Evolutionary conservation across 2,888 invertebrate genomes (phyloP).

Genomic region (Amiota mariae): DNA sequence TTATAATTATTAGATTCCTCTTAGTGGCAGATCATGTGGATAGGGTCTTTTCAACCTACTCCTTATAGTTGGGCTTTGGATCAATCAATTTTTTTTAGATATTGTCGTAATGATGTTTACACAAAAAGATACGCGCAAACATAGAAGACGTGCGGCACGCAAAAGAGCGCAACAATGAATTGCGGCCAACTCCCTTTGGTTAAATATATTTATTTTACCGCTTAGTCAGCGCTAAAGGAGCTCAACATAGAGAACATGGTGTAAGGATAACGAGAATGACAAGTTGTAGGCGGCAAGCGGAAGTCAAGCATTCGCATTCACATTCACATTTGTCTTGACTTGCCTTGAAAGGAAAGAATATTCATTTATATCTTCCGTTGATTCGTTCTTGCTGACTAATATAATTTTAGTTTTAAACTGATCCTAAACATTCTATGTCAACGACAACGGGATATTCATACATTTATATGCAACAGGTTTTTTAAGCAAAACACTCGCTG

Average conservation of each 20-base stretch:
- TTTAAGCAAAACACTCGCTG: constrained; percentile 48
- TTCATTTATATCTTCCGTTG: background rate
- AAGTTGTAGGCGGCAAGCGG: constrained; percentile 13
- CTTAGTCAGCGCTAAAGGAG: constrained; percentile 23
- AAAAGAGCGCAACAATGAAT: constrained; percentile 22
- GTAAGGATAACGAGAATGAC: constrained; percentile 1
- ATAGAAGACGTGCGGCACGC: background rate
- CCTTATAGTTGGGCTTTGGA: no score
- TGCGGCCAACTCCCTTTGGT: constrained; percentile 20
- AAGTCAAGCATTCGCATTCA: no score
- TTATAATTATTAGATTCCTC: no score
- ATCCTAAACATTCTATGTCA: background rate
- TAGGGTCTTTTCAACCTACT: no score
- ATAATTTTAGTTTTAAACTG: background rate
- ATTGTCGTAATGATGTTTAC: no score
- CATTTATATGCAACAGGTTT: constrained; percentile 60
- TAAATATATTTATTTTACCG: constrained; percentile 19
- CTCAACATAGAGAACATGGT: no score
- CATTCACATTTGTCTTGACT: no score
- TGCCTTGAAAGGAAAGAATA: background rate
- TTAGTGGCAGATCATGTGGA: no score
- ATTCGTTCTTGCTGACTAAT: background rate
- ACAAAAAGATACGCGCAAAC: background rate
- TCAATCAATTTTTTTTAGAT: no score
- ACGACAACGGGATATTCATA: no score